A percentile compares a stretch with the other conserved stretches of the same genome.
These are phyloP conservation scores for Fregetta grallaria DNA, from an alignment of 2,113 vertebrate species.

Conservation along the genomic window DNA sequence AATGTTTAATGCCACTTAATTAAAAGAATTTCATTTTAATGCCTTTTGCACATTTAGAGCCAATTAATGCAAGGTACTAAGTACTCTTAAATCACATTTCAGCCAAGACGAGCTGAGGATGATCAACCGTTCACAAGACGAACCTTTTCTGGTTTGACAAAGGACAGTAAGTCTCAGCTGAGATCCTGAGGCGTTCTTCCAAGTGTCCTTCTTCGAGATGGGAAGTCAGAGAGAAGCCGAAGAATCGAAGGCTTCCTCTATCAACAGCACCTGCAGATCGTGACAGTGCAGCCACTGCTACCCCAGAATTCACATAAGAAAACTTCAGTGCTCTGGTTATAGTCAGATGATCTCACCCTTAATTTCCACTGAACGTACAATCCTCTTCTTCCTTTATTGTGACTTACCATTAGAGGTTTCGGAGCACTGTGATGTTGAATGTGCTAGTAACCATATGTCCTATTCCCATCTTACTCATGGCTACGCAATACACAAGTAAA, in stretches of 20 bases:
- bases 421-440: not conserved
- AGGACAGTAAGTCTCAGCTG: not conserved
- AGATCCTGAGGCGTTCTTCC: not conserved
- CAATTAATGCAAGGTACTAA: not conserved
- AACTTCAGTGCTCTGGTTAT: not conserved
- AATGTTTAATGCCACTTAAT: slow-evolving; percentile 27
- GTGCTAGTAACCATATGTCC: not conserved
- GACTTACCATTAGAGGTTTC: not conserved
- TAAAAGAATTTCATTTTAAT: slow-evolving; percentile 36
- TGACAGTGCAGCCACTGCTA: not conserved
- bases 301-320: not conserved
- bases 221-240: not conserved
- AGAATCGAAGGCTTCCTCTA: not conserved
- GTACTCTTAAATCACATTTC: not conserved
- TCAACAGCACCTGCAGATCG: not conserved
- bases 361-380: not conserved
- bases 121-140: not conserved
- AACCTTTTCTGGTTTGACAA: not conserved
- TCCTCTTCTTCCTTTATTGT: not conserved
- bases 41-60: slow-evolving; percentile 25
- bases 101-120: not conserved
- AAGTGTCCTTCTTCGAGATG: not conserved
- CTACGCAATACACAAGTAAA: not conserved
- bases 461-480: not conserved
- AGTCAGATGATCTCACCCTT: not conserved